A percentile compares a stretch with the other conserved stretches of the same genome.
Conservation (phyloP, 2,888 invertebrate genomes). For the Harmothoe impar region DNA sequence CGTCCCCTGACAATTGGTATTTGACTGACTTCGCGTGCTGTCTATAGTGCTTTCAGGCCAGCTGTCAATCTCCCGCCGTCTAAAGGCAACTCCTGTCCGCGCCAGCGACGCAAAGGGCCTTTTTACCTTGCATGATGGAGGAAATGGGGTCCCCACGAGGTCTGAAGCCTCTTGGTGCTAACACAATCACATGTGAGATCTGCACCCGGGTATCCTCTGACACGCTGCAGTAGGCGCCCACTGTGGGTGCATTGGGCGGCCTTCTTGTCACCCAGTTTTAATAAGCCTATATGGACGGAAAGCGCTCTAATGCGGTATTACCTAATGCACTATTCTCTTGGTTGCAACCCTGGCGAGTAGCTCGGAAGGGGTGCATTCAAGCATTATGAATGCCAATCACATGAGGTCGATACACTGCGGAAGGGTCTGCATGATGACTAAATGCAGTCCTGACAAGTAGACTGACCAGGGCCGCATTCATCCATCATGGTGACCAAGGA, state of each 20-base stretch:
- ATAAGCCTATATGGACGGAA: no score
- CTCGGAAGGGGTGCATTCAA: no score
- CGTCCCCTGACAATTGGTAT: conserved; percentile 22
- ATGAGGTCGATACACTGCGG: no score
- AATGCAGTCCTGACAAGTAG: no score
- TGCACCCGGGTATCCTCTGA: neutral
- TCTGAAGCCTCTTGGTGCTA: conserved; percentile 19
- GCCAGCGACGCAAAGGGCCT: neutral
- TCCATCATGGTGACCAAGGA: no score
- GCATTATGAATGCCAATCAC: no score
- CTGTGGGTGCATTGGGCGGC: neutral
- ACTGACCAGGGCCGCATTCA: no score
- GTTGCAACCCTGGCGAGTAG: no score
- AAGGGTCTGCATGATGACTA: no score
- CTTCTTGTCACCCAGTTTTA: neutral
- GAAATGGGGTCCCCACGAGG: conserved; percentile 49
- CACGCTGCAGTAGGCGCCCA: neutral
- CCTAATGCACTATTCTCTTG: no score
- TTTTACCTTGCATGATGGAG: conserved; percentile 37
- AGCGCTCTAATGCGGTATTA: no score
- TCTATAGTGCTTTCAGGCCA: conserved; percentile 52
- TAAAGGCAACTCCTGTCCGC: neutral
- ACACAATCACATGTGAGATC: conserved; percentile 48
- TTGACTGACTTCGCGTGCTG: conserved; percentile 16
- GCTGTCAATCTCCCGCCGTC: conserved; percentile 25